A percentile compares a stretch with the other conserved stretches of the same genome.
These are phyloP conservation scores for Grapholita molesta DNA, from an alignment of 1,140 invertebrate species.

Conservation along the genomic window DNA sequence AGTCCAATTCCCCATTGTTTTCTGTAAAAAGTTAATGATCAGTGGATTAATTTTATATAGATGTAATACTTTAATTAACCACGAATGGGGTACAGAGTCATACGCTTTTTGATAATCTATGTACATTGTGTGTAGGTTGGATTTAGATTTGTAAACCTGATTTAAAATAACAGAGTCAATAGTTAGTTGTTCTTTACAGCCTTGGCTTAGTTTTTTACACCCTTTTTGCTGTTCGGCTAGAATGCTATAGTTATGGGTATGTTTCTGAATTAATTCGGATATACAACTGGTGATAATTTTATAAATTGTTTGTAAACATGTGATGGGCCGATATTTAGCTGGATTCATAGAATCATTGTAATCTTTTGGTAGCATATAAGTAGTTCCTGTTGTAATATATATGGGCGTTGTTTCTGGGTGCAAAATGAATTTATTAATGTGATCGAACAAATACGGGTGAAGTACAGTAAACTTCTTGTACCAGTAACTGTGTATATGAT, in stretches of 20 bases:
- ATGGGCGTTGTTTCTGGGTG: slow-evolving; percentile 17
- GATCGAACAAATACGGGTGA: slow-evolving; percentile 18
- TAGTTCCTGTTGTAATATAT: slow-evolving; percentile 24
- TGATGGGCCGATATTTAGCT: slow-evolving; percentile 18
- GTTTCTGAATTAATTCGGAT: slow-evolving; percentile 23
- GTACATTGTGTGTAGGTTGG: slow-evolving; percentile 8
- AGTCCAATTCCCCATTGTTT: slow-evolving; percentile 20
- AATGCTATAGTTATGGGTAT: slow-evolving; percentile 17
- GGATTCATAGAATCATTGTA: not conserved
- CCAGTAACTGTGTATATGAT: not conserved
- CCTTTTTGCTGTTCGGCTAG: too few relatives aligned
- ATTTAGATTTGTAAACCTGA: not conserved
- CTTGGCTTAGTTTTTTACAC: too few relatives aligned
- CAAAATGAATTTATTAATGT: slow-evolving; percentile 21
- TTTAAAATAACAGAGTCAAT: slow-evolving; percentile 13
- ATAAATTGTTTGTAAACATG: slow-evolving; percentile 31
- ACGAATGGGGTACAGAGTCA: too few relatives aligned
- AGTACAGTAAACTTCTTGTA: slow-evolving; percentile 27
- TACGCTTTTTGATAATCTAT: slow-evolving; percentile 19
- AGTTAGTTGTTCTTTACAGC: not conserved
- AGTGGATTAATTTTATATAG: slow-evolving; percentile 19
- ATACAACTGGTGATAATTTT: slow-evolving; percentile 33
- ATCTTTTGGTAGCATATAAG: slow-evolving; percentile 31
- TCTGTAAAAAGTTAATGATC: slow-evolving; percentile 16
- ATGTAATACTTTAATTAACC: slow-evolving; percentile 1